Base-by-base conservation (phyloP, 2,888 invertebrate species). In the Tipula confusa region DNA sequence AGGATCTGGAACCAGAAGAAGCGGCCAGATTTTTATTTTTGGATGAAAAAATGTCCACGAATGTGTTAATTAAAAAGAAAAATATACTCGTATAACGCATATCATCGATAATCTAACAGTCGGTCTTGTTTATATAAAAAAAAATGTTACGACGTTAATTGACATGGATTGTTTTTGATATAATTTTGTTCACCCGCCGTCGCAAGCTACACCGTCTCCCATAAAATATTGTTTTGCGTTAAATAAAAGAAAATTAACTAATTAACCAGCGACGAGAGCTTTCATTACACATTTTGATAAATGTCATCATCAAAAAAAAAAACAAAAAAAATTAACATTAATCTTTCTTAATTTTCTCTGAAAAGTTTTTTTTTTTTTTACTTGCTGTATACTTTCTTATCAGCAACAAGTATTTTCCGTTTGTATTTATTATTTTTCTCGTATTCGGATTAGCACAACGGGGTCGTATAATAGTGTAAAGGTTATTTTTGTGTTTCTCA, bases 211-310 rank as follows among this genome's bases (percentile, higher is more conserved):
- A n/a, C 24, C 64, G 9, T 11, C 64, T 64, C 11, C 24, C 18
- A 43, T n/a, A 43, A 64, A 24, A 24, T 64, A 24, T 9, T 11
- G 11, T 33, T 33, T 33, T 64, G 1, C 64, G 64, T 9, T 1
- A 64, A 64, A 64, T 64, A 43, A 15, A 64, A 64, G 64, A 64
- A 64, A 64, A 64, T 64, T 64, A 64, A 64, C 64, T 64, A 64
- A 64, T 64, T 64, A 64, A 64, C 64, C 64, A 64, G 64, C 64
- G 64, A 64, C 11, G 64, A 64, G 64, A 64, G 64, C 64, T 24
- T 24, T 64, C 64, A 24, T 64, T 64, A 64, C 64, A 64, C 18
- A 64, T 64, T 64, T 64, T 64, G 64, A 64, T 64, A 64, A 64
- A 64, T 64, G 64, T 64, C 64, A 64, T 64, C 64, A 64, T 64